phyloP scores from a whole-genome alignment of 2,797 vertebrate genomes.

The Coccyzus lansbergi region DNA sequence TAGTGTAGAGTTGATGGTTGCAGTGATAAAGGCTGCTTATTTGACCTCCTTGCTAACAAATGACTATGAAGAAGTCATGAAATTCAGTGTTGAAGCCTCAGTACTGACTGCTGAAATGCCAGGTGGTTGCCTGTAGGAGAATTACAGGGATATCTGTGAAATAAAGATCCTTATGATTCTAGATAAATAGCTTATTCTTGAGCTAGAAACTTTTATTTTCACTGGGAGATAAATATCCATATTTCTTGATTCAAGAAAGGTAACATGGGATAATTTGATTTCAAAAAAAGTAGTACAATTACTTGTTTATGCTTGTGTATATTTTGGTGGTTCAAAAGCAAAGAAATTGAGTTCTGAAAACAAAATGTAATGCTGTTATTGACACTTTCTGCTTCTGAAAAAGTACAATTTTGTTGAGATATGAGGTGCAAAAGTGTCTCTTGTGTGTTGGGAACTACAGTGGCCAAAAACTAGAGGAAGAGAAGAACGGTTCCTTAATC shows the following conservation, averaged over 20 bases:
- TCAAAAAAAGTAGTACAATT: not conserved
- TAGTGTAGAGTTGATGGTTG: not conserved
- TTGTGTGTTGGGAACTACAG: not conserved
- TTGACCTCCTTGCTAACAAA: not conserved
- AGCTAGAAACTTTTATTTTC: not conserved
- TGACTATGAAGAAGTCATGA: not conserved
- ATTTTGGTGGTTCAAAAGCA: not conserved
- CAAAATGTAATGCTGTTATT: not conserved
- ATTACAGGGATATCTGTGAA: not conserved
- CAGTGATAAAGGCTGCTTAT: not conserved
- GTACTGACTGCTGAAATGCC: not conserved
- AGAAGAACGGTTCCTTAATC: not conserved
- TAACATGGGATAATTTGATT: not conserved
- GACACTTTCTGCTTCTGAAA: not conserved
- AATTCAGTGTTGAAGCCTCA: not conserved
- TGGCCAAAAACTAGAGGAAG: not conserved
- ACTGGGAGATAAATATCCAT: not conserved
- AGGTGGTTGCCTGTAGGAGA: not conserved
- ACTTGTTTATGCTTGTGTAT: not conserved
- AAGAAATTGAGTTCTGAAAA: not conserved
- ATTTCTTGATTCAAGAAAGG: not conserved
- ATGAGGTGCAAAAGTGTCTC: not conserved
- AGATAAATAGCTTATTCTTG: not conserved
- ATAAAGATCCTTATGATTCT: not conserved
- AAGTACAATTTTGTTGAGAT: not conserved